phyloP scores from a whole-genome alignment of 2,797 vertebrate genomes.

The Erithacus rubecula region DNA sequence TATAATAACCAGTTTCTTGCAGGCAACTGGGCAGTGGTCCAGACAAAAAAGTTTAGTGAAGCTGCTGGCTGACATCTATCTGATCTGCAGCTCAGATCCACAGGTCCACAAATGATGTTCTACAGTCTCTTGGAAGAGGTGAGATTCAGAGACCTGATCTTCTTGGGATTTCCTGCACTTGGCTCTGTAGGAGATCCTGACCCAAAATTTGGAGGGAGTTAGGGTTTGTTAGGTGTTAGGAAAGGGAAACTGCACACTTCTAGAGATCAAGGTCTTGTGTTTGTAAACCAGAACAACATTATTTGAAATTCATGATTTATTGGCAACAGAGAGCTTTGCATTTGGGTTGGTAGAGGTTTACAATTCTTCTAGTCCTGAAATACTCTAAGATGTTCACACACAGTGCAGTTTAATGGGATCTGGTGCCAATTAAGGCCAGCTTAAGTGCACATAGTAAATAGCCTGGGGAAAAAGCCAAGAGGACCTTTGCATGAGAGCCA shows the following conservation, averaged over 20 bases:
- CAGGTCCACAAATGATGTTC: background rate
- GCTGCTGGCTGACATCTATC: background rate
- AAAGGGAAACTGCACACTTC: background rate
- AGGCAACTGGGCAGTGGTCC: background rate
- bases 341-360: background rate
- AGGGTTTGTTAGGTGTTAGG: background rate
- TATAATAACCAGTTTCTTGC: conserved; percentile 46
- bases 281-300: background rate
- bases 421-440: background rate
- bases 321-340: background rate
- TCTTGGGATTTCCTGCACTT: background rate
- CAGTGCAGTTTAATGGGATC: background rate
- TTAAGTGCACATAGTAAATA: background rate
- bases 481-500: background rate
- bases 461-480: background rate
- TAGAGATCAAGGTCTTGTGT: background rate
- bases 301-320: background rate
- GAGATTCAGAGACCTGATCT: background rate
- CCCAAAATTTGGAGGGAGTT: background rate
- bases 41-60: background rate
- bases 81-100: background rate
- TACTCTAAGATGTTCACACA: background rate
- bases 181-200: background rate
- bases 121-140: background rate
- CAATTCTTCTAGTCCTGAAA: background rate